Evolutionary conservation across 1,140 invertebrate species (phyloP), one percentile per base, ranked within the genome.

Genomic region (Tetragnatha versicolor): DNA sequence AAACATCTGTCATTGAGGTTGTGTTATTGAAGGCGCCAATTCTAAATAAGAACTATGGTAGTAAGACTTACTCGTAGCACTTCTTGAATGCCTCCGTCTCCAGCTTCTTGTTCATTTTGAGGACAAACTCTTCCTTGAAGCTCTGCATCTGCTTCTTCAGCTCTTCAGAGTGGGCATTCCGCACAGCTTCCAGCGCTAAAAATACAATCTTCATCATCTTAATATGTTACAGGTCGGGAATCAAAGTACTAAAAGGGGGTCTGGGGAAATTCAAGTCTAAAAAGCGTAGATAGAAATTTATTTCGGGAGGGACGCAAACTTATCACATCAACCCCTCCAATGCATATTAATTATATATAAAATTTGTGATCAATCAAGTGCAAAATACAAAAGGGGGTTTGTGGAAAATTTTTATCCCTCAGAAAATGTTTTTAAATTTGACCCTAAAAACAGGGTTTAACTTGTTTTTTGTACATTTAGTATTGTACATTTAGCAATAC

Each of bases 121-220:
- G 85, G 20, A 85, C 79, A 83, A 94, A 94, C 84, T 95, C 93
- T 69, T 92, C 88, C 84, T 95, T 95, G 85, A 95, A 95, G 84
- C 93, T 93, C 17, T 92, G 89, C 14, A 95, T 92, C 87, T 96
- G 93, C 60, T 91, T 90, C 82, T 95, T 91, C 27, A 97, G 92
- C 84, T 97, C 94, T 80, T 91, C 92, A 86, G 96, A 93, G 85
- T 97, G 95, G 1, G 94, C 94, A 85, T 96, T 95, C 47, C 93
- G 89, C 91, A 97, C 95, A 3, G 94, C 94, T 85, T 97, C 95
- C 68, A 97, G 86, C 17, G 95, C 94, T 80, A 91, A 90, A 84
- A 81, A n/a, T n/a, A n/a, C n/a, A n/a, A n/a, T n/a, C n/a, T n/a
- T n/a, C n/a, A n/a, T n/a, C n/a, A n/a, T n/a, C n/a, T n/a, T n/a